A percentile compares a stretch with the other conserved stretches of the same genome.
Evolutionary conservation across 2,797 vertebrate genomes (phyloP).

Genomic region (Sternotherus odoratus): DNA sequence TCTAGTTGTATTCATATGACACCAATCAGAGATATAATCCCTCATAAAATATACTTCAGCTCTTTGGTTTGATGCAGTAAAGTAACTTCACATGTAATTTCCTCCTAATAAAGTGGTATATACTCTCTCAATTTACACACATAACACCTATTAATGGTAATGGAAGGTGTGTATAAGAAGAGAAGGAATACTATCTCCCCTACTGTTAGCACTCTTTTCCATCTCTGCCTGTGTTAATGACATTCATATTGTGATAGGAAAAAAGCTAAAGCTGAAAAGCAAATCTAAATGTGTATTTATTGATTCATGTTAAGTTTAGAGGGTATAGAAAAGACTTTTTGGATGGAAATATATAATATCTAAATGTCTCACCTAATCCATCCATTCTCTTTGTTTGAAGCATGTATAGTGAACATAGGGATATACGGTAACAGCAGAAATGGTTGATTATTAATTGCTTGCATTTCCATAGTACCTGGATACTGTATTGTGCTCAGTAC

Average conservation of each 20-base stretch:
- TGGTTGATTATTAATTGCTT: conserved; percentile 7
- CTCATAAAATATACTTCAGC: conserved; percentile 15
- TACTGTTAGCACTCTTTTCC: neutral
- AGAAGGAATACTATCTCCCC: neutral
- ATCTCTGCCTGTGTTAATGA: neutral
- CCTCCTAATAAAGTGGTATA: conserved; percentile 41
- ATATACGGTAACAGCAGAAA: rapidly evolving
- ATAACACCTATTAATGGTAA: conserved; percentile 31
- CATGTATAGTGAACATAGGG: neutral
- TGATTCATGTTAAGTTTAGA: neutral
- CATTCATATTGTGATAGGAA: neutral
- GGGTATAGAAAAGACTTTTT: neutral
- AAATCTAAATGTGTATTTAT: neutral
- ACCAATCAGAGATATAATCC: conserved; percentile 30
- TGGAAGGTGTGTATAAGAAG: neutral
- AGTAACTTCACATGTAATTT: conserved; percentile 53
- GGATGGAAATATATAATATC: neutral
- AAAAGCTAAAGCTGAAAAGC: neutral
- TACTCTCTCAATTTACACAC: conserved; percentile 20
- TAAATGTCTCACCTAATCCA: neutral
- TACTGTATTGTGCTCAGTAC: neutral
- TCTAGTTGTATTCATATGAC: conserved; percentile 12
- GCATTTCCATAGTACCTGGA: neutral
- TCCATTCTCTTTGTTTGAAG: neutral
- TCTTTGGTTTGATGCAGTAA: conserved; percentile 50